Evolutionary conservation across 1,140 invertebrate genomes (phyloP), one percentile per base, ranked within the genome.

Genomic region (Telenomus remus): DNA sequence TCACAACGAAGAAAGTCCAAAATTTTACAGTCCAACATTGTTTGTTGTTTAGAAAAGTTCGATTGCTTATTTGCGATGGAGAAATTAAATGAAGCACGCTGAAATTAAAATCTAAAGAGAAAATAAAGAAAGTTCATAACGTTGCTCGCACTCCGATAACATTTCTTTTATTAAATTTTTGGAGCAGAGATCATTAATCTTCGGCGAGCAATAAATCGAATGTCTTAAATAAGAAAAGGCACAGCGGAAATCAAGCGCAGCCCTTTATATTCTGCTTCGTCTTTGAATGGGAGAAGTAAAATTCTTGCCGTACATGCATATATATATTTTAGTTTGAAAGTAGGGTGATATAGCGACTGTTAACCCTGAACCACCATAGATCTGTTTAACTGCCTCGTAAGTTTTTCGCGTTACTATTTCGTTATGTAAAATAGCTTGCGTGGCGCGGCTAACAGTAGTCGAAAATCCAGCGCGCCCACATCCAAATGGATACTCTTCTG

Each of bases 301-400:
- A 68, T 63, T 57, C 51, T 64, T 48, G 11, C 35, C 50, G 56
- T 65, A 65, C 49, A 49, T 53, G 35, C 39, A 60, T 60, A 49
- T 60, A 60, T 39, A 39, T 39, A 39, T 39, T 11, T 43, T 59
- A 43, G 47, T 72, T 72, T 72, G 43, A 56, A 64, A 64, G 69
- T 47, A 47, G 47, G 13, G 76, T 76, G 76, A 81, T 79, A 57
- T 74, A 81, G 64, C 54, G 69, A 66, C 68, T 65, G 74, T 80
- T 81, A 80, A 80, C 77, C 80, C 70, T 71, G 76, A 55, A 75
- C 71, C 66, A 69, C 70, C 70, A 70, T 81, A 79, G 73, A 79
- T 81, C 75, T 76, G 61, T 73, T 80, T 77, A 80, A 81, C 76
- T 80, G 66, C 74, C 54, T 72, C 80, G 74, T 80, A 81, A 81